phyloP scores from a whole-genome alignment of 2,888 invertebrate species.

The Agapostemon virescens region DNA sequence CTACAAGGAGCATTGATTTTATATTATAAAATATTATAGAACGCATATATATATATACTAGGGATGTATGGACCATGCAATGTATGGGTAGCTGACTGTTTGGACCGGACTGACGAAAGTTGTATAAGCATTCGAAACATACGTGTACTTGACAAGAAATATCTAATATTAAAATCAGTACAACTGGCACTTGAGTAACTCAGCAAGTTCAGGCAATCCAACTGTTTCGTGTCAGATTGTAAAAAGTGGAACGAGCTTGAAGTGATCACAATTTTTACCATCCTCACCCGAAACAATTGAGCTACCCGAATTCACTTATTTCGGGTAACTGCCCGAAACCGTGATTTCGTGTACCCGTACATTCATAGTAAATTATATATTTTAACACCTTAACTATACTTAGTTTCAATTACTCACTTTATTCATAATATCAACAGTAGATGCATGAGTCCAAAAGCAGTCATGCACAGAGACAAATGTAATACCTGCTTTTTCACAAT shows the following conservation, averaged over 20 bases:
- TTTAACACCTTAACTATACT: background rate
- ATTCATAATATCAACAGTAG: conserved; percentile 93
- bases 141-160: background rate
- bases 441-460: conserved; percentile 99
- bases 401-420: conserved; percentile 82
- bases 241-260: too few relatives aligned
- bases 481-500: conserved; percentile 90
- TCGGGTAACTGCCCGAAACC: too few relatives aligned
- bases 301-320: too few relatives aligned
- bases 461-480: conserved; percentile 99
- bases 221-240: too few relatives aligned
- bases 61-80: background rate
- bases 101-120: too few relatives aligned
- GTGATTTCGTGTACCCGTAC: background rate
- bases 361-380: background rate
- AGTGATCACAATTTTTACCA: too few relatives aligned
- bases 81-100: too few relatives aligned
- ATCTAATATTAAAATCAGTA: too few relatives aligned
- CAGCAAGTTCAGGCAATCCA: too few relatives aligned
- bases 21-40: background rate
- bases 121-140: background rate
- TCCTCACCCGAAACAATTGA: too few relatives aligned
- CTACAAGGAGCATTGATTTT: conserved; percentile 81
- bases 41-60: background rate
- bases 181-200: background rate